These are phyloP conservation scores for Dendrocincla tyrannina DNA, from an alignment of 2,797 vertebrate genomes.

Conservation along the genomic window DNA sequence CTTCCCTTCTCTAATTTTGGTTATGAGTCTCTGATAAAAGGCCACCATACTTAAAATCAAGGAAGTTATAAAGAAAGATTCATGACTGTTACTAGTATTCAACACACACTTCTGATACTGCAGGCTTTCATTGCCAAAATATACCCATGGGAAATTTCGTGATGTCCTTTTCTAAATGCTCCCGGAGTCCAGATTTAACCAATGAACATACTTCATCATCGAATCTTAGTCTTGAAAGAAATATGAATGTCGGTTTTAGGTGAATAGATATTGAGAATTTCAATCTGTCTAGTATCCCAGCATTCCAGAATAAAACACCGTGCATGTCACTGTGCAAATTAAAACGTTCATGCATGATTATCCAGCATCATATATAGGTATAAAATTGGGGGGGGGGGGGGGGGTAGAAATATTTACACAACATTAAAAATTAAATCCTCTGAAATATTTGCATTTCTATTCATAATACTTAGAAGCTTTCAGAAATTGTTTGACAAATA, in stretches of 20 bases:
- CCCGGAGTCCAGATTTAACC: not conserved
- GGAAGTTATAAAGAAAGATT: not conserved
- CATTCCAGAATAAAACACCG: not conserved
- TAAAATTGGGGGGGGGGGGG: not conserved
- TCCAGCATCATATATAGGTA: not conserved
- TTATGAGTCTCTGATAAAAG: not conserved
- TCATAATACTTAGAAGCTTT: not conserved
- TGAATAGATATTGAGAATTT: not conserved
- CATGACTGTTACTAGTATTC: not conserved
- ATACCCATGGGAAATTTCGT: not conserved
- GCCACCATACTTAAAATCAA: not conserved
- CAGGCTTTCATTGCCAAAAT: not conserved
- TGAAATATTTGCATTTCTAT: constrained; percentile 26
- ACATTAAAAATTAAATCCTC: not conserved
- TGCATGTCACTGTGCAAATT: not conserved
- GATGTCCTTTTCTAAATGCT: constrained; percentile 20
- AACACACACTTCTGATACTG: not conserved
- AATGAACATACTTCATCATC: not conserved
- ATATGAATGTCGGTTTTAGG: not conserved
- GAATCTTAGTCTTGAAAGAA: not conserved
- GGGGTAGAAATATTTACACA: not conserved
- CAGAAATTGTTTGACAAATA: not conserved
- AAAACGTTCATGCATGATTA: not conserved
- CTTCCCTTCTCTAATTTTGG: not conserved
- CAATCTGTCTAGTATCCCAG: not conserved